A percentile compares a stretch with the other conserved stretches of the same genome.
phyloP scores from a whole-genome alignment of 2,888 invertebrate genomes.

The Drosophila ezoana region DNA sequence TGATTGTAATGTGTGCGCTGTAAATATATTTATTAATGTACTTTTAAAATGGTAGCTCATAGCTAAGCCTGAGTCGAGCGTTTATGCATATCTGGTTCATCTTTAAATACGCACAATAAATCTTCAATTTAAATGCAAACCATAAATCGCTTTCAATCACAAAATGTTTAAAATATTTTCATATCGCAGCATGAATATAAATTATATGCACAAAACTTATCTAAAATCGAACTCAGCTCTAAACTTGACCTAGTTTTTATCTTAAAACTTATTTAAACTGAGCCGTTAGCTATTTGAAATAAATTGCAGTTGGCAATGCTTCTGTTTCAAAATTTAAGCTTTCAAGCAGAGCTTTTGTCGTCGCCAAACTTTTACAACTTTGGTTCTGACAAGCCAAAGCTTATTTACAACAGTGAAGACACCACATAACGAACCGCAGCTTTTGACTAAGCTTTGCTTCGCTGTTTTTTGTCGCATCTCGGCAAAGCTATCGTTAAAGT shows the following conservation, averaged over 20 bases:
- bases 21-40: neutral
- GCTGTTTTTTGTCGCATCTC: conserved; percentile 1
- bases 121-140: neutral
- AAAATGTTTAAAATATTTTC: neutral
- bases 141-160: neutral
- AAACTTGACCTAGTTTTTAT: conserved; percentile 2
- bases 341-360: conserved; percentile 27
- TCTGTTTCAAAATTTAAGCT: conserved; percentile 7
- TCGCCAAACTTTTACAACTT: conserved; percentile 9
- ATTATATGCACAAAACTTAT: neutral
- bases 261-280: neutral
- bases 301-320: conserved; percentile 39
- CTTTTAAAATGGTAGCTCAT: neutral
- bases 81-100: neutral
- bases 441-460: conserved; percentile 13
- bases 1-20: neutral
- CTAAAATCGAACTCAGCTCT: neutral
- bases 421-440: conserved; percentile 1
- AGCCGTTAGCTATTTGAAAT: conserved; percentile 14
- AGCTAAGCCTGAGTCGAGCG: conserved; percentile 1
- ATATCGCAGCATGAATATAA: neutral
- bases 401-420: conserved; percentile 27
- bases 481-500: conserved; percentile 35
- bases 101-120: conserved; percentile 6
- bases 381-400: conserved; percentile 26